These are phyloP conservation scores for Seira musarum DNA, from an alignment of 2,888 invertebrate genomes.

Conservation along the genomic window DNA sequence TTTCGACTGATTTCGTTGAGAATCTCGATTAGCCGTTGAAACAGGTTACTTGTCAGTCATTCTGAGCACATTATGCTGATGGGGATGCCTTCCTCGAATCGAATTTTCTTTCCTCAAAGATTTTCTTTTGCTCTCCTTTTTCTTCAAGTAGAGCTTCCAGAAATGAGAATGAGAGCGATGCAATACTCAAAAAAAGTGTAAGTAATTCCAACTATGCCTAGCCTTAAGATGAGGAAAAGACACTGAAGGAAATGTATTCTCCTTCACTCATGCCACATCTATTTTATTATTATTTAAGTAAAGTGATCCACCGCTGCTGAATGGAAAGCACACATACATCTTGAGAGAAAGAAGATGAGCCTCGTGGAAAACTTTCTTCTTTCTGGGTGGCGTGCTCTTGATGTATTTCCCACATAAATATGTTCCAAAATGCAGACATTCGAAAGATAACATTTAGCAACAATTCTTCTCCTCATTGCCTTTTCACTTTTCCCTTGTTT, in stretches of 20 bases:
- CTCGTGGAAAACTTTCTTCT: not conserved
- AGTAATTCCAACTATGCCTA: no score
- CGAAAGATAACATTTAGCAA: no score
- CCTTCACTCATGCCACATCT: not conserved
- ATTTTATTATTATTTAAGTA: not conserved
- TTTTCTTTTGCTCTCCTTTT: not conserved
- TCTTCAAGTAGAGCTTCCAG: not conserved
- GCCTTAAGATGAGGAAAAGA: no score
- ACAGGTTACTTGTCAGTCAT: no score
- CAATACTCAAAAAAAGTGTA: no score
- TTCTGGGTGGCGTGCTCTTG: not conserved
- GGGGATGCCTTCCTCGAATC: slow-evolving; percentile 18
- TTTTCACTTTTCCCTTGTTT: slow-evolving; percentile 14
- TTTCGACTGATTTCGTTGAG: no score
- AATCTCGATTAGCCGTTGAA: no score
- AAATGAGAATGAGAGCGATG: no score
- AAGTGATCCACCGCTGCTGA: not conserved
- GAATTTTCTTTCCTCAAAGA: not conserved
- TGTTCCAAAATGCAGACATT: not conserved
- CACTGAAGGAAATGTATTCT: no score
- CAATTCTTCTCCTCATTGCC: not conserved
- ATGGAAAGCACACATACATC: not conserved
- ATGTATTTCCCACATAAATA: slow-evolving; percentile 9
- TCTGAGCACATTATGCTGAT: slow-evolving; percentile 24
- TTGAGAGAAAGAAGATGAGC: not conserved